These are phyloP conservation scores for Lagopus leucura DNA, from an alignment of 2,113 vertebrate genomes.

Conservation along the genomic window DNA sequence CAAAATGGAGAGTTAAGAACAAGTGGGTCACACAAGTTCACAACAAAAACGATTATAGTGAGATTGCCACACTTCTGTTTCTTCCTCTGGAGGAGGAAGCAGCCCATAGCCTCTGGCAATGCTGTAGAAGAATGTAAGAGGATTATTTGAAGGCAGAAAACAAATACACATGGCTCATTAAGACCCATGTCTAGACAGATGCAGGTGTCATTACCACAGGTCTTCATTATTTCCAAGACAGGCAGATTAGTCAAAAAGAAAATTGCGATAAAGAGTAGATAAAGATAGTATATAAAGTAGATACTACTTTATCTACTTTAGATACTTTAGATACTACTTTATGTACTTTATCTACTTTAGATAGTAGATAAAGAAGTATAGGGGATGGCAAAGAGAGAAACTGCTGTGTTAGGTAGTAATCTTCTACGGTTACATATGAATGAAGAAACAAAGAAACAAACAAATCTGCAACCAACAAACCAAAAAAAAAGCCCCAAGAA, in stretches of 20 bases:
- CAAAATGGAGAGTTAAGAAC: background rate
- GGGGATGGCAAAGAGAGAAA: background rate
- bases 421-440: background rate
- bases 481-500: too few relatives aligned
- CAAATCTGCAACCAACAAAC: background rate
- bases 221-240: background rate
- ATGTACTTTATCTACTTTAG: too few relatives aligned
- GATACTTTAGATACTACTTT: too few relatives aligned
- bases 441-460: background rate
- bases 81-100: background rate
- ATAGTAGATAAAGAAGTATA: background rate
- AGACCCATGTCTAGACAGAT: background rate
- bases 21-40: slow-evolving; percentile 30
- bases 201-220: background rate
- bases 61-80: slow-evolving; percentile 15
- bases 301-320: too few relatives aligned
- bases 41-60: background rate
- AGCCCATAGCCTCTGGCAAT: background rate
- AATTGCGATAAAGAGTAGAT: background rate
- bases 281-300: too few relatives aligned
- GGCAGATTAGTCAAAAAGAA: background rate
- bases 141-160: background rate
- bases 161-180: background rate
- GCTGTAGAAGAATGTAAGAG: background rate
- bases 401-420: background rate